Evolutionary conservation across 2,797 vertebrate species (phyloP).

Genomic region (Adelosebastes latens): DNA sequence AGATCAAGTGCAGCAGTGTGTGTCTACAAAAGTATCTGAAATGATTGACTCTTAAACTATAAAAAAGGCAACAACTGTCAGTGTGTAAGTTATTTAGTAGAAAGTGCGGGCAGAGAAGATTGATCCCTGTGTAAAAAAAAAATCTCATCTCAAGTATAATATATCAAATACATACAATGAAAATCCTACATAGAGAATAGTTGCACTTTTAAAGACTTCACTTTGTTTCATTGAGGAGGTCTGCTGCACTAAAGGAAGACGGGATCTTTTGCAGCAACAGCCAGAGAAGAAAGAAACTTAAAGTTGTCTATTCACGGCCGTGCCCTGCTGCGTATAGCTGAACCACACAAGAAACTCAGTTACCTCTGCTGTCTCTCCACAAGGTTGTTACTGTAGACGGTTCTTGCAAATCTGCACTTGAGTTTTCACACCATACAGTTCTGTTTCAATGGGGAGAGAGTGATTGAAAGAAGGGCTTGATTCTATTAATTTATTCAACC

Average conservation of each 20-base stretch:
- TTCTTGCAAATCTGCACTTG: background rate
- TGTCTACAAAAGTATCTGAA: background rate
- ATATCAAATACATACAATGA: background rate
- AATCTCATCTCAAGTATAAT: background rate
- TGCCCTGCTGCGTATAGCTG: background rate
- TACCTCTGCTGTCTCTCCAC: background rate
- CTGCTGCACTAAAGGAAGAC: background rate
- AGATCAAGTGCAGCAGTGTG: constrained; percentile 25
- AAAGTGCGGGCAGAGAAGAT: background rate
- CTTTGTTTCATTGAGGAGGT: background rate
- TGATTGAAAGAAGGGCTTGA: background rate
- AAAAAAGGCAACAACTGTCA: background rate
- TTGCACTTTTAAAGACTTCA: background rate
- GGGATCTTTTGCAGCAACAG: background rate
- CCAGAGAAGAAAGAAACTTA: background rate
- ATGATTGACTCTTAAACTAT: background rate
- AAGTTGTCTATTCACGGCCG: background rate
- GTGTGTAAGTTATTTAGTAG: background rate
- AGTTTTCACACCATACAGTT: background rate
- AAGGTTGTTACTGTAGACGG: background rate
- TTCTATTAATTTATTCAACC: background rate
- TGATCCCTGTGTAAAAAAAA: background rate
- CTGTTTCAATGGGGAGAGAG: background rate
- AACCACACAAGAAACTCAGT: constrained; percentile 6
- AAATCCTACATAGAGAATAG: background rate